Evolutionary conservation across 2,888 invertebrate species (phyloP).

Genomic region (Trichopria drosophilae): DNA sequence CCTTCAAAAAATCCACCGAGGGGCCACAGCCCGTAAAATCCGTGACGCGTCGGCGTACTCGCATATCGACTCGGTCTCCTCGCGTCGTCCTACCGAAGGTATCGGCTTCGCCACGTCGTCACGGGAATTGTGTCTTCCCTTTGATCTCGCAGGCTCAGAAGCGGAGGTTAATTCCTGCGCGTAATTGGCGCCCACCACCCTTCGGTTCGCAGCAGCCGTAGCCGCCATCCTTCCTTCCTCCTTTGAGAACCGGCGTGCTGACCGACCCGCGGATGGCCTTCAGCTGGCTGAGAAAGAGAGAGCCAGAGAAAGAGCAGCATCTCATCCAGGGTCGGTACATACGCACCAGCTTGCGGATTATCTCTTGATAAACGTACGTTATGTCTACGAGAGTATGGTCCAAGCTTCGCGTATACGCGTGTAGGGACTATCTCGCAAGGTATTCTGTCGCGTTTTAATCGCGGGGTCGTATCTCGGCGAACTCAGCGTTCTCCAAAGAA

Average conservation of each 20-base stretch:
- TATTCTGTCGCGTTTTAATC: too few relatives aligned
- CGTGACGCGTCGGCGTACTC: conserved; percentile 45
- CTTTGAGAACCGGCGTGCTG: conserved; percentile 17
- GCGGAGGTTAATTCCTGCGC: conserved; percentile 32
- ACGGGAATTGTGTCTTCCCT: conserved; percentile 17
- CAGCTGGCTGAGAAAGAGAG: conserved; percentile 9
- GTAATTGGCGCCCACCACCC: conserved; percentile 14
- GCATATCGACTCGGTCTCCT: conserved; percentile 13
- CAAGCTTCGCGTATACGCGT: too few relatives aligned
- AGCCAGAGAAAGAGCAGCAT: conserved; percentile 3
- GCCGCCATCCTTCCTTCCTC: neutral
- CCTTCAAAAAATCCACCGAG: conserved; percentile 20
- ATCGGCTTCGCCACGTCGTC: conserved; percentile 25
- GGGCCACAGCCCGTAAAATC: conserved; percentile 45
- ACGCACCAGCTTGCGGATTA: conserved; percentile 32
- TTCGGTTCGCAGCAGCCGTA: too few relatives aligned
- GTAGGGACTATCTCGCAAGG: too few relatives aligned
- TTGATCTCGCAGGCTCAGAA: conserved; percentile 23
- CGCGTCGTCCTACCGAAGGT: conserved; percentile 39
- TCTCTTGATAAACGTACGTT: conserved; percentile 35
- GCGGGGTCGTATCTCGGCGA: too few relatives aligned
- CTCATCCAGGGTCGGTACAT: neutral
- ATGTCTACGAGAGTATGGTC: conserved; percentile 31
- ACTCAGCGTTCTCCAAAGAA: too few relatives aligned
- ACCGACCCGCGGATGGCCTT: too few relatives aligned